phyloP scores from a whole-genome alignment of 2,888 invertebrate species.

The Amphimallon solstitiale region DNA sequence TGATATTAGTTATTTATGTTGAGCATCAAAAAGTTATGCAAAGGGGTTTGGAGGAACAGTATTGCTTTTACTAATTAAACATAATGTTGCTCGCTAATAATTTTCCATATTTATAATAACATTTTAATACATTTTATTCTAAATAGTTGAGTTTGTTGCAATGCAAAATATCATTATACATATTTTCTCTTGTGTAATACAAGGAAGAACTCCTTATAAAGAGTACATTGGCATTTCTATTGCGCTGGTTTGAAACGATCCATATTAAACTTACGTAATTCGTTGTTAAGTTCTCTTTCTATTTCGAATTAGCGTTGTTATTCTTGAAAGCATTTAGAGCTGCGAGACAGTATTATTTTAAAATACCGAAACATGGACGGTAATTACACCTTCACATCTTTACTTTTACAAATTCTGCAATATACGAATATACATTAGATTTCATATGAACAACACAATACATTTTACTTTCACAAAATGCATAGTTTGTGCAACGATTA shows the following conservation, averaged over 20 bases:
- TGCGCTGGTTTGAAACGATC: slow-evolving; percentile 8
- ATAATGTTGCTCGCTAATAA: no score
- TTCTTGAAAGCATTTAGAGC: not conserved
- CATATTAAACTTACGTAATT: slow-evolving; percentile 8
- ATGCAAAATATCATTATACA: no score
- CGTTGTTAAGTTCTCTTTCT: not conserved
- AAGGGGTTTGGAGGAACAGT: no score
- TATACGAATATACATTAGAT: not conserved
- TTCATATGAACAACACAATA: slow-evolving; percentile 7
- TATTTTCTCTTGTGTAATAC: not conserved
- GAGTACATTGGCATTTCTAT: slow-evolving; percentile 1
- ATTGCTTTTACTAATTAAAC: no score
- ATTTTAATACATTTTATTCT: no score
- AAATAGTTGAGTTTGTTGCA: no score
- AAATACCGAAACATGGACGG: not conserved
- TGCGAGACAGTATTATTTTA: not conserved
- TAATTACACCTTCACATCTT: slow-evolving; percentile 23
- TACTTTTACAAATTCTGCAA: slow-evolving; percentile 24
- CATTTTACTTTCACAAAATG: slow-evolving; percentile 21
- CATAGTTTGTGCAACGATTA: slow-evolving; percentile 8
- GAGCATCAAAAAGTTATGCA: no score
- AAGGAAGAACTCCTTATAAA: not conserved
- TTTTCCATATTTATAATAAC: no score
- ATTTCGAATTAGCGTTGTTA: not conserved
- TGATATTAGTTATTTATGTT: no score